Evolutionary conservation across 2,113 vertebrate species (phyloP).

Genomic region (Amblyopsis rosae): DNA sequence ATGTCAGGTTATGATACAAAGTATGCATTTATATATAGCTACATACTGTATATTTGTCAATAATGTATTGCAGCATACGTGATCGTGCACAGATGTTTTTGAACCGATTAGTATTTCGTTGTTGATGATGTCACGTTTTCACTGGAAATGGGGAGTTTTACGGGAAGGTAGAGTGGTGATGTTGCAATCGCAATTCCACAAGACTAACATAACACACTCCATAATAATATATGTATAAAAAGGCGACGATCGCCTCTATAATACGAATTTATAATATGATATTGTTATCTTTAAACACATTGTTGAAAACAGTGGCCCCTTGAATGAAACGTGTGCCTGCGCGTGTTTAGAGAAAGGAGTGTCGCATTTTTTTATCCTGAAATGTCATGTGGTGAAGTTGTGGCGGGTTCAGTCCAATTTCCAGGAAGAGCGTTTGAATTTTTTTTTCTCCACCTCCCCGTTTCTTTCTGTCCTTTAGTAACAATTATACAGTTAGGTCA

Average conservation of each 20-base stretch:
- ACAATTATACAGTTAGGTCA: background rate
- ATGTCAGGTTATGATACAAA: background rate
- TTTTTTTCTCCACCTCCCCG: conserved; percentile 50
- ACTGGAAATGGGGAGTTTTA: conserved; percentile 55
- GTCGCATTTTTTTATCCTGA: conserved; percentile 65
- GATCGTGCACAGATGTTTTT: background rate
- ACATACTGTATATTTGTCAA: too few relatives aligned
- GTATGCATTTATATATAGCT: background rate
- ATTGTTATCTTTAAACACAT: conserved; percentile 12
- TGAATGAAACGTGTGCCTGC: conserved; percentile 38
- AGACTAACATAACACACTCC: too few relatives aligned
- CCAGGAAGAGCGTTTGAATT: conserved; percentile 81
- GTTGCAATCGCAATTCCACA: conserved; percentile 62
- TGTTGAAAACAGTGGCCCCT: background rate
- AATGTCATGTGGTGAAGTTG: conserved; percentile 81
- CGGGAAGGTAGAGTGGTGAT: conserved; percentile 62
- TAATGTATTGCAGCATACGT: background rate
- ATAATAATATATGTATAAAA: background rate
- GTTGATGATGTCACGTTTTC: conserved; percentile 67
- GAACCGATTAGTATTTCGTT: conserved; percentile 21
- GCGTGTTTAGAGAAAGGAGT: conserved; percentile 32
- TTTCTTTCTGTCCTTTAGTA: conserved; percentile 43
- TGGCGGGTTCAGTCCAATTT: conserved; percentile 79
- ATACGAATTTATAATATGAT: background rate
- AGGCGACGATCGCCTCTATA: conserved; percentile 9